Evolutionary conservation across 2,888 invertebrate genomes (phyloP), one percentile per base, ranked within the genome.

Genomic region (Spicauda simplicius): DNA sequence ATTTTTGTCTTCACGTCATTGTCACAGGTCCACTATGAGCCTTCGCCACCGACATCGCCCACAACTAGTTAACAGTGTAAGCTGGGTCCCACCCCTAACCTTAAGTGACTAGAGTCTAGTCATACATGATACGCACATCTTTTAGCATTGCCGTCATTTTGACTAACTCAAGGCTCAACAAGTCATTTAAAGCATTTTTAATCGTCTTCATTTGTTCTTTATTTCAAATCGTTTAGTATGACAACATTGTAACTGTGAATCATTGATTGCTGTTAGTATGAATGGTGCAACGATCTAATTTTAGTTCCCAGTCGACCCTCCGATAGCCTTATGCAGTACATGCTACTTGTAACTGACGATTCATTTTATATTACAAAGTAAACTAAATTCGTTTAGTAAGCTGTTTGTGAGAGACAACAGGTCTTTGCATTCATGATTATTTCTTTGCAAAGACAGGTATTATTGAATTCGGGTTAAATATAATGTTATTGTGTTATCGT

Each of bases 211-310:
- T 25, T 12, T 48, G 2, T 5, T 25, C 25, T 25, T 25, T 25
- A 25, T 25, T 12, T 48, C 41, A 16, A 5, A 20, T 6, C 54
- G n/a, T 5, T 37, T 52, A 16, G 11, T 41, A 69, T 64, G 37
- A 50, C 54, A 64, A 64, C 65, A 68, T 69, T 69, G 67, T 69
- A 69, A 66, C 59, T 58, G 64, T 69, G 72, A 70, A 70, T 71
- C 70, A 73, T 68, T 74, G 69, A 68, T 75, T 66, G 41, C 60
- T 73, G 77, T 77, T 74, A 70, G 72, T 76, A 78, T 84, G 84
- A 84, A 82, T 77, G 79, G 78, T 65, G 75, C 81, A 80, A 77
- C 74, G 81, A 74, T 64, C 84, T 86, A 86, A 86, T 86, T 83
- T 86, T 86, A 86, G 85, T 81, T 74, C 74, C 74, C 76, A 76